Percentiles rank a stretch among this genome's conserved stretches.
Conservation (phyloP, 2,888 invertebrate genomes). For the Agrotis segetum region DNA sequence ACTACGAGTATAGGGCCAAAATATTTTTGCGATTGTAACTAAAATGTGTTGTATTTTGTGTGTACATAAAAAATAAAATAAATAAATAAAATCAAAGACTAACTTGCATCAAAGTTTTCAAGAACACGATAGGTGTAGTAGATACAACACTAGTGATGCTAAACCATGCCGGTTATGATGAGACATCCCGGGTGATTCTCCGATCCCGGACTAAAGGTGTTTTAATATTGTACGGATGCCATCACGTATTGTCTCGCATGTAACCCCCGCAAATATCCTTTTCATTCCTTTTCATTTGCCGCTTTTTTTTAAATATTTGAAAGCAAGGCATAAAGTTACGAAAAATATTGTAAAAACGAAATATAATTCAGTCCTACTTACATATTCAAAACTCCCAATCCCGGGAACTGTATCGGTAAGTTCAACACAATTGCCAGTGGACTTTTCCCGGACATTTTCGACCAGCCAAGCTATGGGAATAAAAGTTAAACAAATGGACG, state of each 20-base stretch:
- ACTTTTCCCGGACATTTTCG: constrained; percentile 62
- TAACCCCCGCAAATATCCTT: no score
- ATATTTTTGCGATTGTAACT: no score
- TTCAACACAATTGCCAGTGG: constrained; percentile 56
- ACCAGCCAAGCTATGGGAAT: constrained; percentile 65
- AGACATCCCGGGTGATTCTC: constrained; percentile 30
- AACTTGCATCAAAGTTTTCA: constrained; percentile 32
- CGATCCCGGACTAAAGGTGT: constrained; percentile 4
- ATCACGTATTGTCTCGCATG: no score
- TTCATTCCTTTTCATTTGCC: no score
- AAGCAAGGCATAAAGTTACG: not conserved
- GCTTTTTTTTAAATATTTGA: no score
- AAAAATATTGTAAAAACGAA: constrained; percentile 3
- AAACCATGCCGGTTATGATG: constrained; percentile 10
- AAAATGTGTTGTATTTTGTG: no score
- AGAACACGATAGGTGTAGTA: constrained; percentile 3
- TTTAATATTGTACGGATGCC: no score
- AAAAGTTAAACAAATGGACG: constrained; percentile 75
- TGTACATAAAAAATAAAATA: no score
- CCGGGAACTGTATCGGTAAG: constrained; percentile 54
- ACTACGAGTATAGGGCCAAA: no score
- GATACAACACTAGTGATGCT: constrained; percentile 46
- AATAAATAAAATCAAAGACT: no score
- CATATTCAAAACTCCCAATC: constrained; percentile 39
- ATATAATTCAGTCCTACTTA: constrained; percentile 19